phyloP scores from a whole-genome alignment of 2,797 vertebrate species.

The Macroramphosus scolopax region DNA sequence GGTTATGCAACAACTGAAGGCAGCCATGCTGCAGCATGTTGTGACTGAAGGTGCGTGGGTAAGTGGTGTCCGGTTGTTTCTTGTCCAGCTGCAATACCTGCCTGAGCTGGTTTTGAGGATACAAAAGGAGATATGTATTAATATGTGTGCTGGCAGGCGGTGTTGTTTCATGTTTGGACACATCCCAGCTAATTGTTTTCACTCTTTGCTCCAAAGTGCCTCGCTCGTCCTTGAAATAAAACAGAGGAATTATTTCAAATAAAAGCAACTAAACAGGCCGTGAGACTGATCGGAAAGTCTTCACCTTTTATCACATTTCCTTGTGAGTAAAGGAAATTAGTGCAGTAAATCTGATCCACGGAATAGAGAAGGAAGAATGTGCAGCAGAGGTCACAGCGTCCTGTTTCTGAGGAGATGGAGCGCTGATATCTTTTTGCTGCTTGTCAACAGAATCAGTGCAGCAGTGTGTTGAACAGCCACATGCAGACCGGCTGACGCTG shows the following conservation, averaged over 20 bases:
- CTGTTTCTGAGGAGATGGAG: slow-evolving; percentile 43
- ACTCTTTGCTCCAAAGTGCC: no score
- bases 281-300: slow-evolving; percentile 27
- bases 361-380: slow-evolving; percentile 34
- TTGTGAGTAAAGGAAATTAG: slow-evolving; percentile 44
- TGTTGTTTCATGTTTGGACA: no score
- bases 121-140: no score
- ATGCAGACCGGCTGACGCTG: slow-evolving; percentile 13
- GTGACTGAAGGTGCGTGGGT: no score
- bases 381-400: slow-evolving; percentile 39
- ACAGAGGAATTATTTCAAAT: slow-evolving; percentile 25
- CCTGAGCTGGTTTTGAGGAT: no score
- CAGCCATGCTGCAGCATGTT: no score
- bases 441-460: slow-evolving; percentile 22
- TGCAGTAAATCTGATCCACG: slow-evolving; percentile 25
- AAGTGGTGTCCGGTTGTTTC: no score
- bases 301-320: slow-evolving; percentile 33
- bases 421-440: slow-evolving; percentile 42
- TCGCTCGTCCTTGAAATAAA: no score
- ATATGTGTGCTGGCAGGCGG: no score
- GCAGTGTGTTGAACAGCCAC: not conserved
- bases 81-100: no score
- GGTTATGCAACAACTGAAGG: no score
- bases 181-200: no score
- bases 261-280: slow-evolving; percentile 15